These are phyloP conservation scores for Cossypha dichroa DNA, from an alignment of 2,797 vertebrate species.

Conservation along the genomic window DNA sequence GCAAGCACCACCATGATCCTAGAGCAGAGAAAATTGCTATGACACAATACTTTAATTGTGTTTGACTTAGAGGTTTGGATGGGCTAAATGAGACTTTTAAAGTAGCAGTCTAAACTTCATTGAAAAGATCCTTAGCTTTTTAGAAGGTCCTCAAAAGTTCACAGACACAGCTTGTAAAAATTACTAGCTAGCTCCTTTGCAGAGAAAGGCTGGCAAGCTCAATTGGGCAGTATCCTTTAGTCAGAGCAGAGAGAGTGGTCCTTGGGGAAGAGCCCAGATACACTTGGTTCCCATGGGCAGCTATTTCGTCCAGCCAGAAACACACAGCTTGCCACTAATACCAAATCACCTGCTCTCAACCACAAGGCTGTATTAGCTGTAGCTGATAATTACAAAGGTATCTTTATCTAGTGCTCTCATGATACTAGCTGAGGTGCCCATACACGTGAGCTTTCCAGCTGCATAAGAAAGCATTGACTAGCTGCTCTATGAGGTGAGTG, in stretches of 20 bases:
- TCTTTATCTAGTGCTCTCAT: not conserved
- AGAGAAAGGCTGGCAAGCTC: not conserved
- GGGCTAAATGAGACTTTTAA: not conserved
- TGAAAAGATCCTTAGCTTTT: not conserved
- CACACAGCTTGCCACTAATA: not conserved
- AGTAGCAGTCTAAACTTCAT: not conserved
- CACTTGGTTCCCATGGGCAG: not conserved
- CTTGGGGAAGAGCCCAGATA: not conserved
- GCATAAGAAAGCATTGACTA: not conserved
- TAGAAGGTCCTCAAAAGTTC: not conserved
- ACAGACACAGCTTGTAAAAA: slow-evolving; percentile 1
- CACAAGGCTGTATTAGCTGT: not conserved
- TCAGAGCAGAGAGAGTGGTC: not conserved
- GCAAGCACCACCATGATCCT: not conserved
- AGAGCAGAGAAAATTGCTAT: not conserved
- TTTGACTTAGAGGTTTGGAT: not conserved
- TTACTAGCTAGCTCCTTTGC: not conserved
- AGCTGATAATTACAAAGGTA: not conserved
- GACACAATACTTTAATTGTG: not conserved
- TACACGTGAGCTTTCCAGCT: not conserved
- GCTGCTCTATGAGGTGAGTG: not conserved
- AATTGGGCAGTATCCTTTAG: not conserved
- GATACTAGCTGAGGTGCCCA: not conserved
- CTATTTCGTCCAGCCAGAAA: not conserved
- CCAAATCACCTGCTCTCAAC: not conserved